These are phyloP conservation scores for Boulengeromyrus knoepffleri DNA, from an alignment of 2,113 vertebrate genomes.

Conservation along the genomic window DNA sequence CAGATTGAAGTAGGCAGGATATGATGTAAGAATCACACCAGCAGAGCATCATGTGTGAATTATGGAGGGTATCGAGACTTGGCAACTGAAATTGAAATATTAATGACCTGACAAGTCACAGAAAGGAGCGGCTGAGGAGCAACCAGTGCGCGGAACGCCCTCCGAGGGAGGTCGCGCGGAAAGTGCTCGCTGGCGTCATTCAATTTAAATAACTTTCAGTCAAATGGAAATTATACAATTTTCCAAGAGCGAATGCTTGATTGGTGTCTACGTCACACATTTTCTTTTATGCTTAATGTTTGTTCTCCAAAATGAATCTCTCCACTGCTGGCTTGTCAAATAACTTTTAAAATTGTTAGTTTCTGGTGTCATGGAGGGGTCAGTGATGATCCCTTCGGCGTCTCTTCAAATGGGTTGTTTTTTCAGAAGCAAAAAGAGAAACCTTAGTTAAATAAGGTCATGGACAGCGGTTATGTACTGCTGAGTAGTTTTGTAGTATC, in stretches of 20 bases:
- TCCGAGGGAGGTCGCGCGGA: background rate
- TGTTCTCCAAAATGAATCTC: background rate
- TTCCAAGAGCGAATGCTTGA: background rate
- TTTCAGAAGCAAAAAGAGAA: background rate
- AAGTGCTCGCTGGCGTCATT: background rate
- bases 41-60: background rate
- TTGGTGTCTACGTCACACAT: background rate
- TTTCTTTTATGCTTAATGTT: background rate
- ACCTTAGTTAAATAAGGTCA: background rate
- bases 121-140: background rate
- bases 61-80: background rate
- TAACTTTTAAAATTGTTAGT: background rate
- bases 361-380: background rate
- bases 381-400: background rate
- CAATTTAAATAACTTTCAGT: background rate
- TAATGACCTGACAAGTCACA: slow-evolving; percentile 9
- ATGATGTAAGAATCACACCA: background rate
- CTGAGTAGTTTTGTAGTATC: background rate
- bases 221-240: background rate
- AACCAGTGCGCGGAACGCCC: background rate
- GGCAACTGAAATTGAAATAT: slow-evolving; percentile 15
- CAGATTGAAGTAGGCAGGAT: background rate
- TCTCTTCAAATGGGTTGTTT: background rate
- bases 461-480: background rate
- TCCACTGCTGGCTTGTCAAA: background rate